phyloP scores from a whole-genome alignment of 2,888 invertebrate species.

The Drosophila kanekoi region DNA sequence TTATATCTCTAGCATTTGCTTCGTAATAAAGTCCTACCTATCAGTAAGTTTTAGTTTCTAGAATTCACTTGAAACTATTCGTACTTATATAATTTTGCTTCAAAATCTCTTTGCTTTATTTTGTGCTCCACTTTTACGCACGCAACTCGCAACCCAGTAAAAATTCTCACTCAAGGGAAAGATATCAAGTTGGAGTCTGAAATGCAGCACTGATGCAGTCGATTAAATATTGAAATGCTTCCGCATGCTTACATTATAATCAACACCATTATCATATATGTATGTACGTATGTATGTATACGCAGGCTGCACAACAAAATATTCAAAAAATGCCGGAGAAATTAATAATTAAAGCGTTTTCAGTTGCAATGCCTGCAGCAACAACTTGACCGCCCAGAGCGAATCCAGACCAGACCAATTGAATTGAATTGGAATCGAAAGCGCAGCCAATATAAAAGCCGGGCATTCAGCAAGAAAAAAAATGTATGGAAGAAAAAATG shows the following conservation, averaged over 20 bases:
- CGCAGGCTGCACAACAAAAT: slow-evolving; percentile 21
- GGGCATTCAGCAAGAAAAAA: slow-evolving; percentile 45
- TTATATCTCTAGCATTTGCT: too few relatives aligned
- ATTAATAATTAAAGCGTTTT: slow-evolving; percentile 54
- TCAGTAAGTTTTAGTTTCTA: too few relatives aligned
- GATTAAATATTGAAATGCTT: slow-evolving; percentile 33
- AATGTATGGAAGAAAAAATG: background rate
- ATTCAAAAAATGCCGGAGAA: slow-evolving; percentile 47
- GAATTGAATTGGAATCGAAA: slow-evolving; percentile 52
- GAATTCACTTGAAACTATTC: too few relatives aligned
- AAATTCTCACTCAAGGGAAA: slow-evolving; percentile 8
- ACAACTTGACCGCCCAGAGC: slow-evolving; percentile 36
- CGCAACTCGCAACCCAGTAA: background rate
- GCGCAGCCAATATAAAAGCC: slow-evolving; percentile 57
- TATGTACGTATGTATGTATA: background rate
- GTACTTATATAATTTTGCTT: too few relatives aligned
- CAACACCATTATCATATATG: slow-evolving; percentile 8
- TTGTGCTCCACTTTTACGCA: background rate
- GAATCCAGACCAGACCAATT: slow-evolving; percentile 49
- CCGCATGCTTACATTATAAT: slow-evolving; percentile 39
- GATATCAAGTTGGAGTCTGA: slow-evolving; percentile 1
- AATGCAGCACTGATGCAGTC: slow-evolving; percentile 4
- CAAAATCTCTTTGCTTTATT: background rate
- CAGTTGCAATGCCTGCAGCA: slow-evolving; percentile 27
- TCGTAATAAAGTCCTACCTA: too few relatives aligned